Percentiles rank a stretch among this genome's conserved stretches.
Conservation (phyloP, 2,797 vertebrate genomes). For the Oceanodroma leucorhoa region DNA sequence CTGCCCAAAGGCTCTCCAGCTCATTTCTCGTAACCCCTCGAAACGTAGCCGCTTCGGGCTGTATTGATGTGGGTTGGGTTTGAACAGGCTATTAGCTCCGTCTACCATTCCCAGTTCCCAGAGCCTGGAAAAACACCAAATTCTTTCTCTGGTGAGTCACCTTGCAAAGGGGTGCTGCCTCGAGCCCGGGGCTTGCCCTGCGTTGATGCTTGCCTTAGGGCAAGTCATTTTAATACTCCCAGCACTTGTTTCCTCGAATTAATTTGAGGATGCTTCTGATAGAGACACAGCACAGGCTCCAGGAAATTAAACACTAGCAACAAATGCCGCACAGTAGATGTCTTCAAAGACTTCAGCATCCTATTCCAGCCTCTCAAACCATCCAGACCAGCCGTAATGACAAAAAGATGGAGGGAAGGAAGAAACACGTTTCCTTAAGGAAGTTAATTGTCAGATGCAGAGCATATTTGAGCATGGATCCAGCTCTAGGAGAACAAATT, state of each 20-base stretch:
- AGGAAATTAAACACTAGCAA: background rate
- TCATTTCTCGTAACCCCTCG: background rate
- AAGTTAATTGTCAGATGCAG: background rate
- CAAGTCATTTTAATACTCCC: too few species aligned
- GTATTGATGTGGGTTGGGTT: background rate
- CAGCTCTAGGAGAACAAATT: background rate
- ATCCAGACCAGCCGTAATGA: background rate
- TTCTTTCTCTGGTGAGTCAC: background rate
- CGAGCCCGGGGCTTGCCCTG: background rate
- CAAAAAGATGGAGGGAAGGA: background rate
- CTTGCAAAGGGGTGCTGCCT: background rate
- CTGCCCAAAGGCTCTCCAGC: background rate
- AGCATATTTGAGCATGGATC: background rate
- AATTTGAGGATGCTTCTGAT: background rate
- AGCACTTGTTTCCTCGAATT: background rate
- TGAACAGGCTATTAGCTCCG: background rate
- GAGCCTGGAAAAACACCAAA: background rate
- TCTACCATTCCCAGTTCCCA: background rate
- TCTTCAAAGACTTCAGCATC: background rate
- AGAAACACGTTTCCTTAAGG: background rate
- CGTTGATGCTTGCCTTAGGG: background rate
- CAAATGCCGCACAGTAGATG: rapidly evolving
- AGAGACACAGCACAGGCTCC: background rate
- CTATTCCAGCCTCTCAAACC: background rate
- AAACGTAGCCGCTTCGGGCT: background rate